These are phyloP conservation scores for Actenoides lindsayi DNA, from an alignment of 2,113 vertebrate genomes.

Conservation along the genomic window DNA sequence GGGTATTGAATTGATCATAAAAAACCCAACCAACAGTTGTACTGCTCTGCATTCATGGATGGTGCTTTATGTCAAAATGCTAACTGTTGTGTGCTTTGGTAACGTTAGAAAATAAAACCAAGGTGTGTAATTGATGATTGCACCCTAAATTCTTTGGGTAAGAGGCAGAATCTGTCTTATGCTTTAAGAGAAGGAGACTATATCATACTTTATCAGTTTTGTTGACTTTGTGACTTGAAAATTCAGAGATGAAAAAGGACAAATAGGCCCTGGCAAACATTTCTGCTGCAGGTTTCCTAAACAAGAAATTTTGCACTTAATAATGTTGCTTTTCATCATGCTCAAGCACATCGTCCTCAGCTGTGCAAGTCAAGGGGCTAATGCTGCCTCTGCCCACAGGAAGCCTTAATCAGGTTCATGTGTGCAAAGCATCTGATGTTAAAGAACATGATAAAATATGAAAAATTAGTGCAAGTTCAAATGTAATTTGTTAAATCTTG, in stretches of 20 bases:
- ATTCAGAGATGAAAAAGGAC: background rate
- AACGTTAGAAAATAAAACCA: background rate
- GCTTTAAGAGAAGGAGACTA: background rate
- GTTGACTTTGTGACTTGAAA: background rate
- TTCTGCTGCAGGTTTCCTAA: background rate
- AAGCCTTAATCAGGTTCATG: background rate
- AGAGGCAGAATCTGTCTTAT: background rate
- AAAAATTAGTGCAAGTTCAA: background rate
- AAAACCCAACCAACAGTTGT: background rate
- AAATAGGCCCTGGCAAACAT: background rate
- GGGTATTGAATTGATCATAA: background rate
- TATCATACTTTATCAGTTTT: background rate
- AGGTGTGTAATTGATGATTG: background rate
- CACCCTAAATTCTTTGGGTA: background rate
- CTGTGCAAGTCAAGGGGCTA: background rate
- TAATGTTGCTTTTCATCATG: background rate
- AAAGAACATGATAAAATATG: background rate
- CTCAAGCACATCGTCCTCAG: background rate
- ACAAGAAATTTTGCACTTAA: background rate
- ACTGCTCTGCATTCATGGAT: background rate
- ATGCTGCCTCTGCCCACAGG: background rate
- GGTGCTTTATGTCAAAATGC: background rate
- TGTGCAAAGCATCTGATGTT: background rate
- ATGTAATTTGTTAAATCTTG: background rate
- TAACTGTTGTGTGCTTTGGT: background rate